phyloP scores from a whole-genome alignment of 2,888 invertebrate species.

The Eudasyphora cyanicolor region DNA sequence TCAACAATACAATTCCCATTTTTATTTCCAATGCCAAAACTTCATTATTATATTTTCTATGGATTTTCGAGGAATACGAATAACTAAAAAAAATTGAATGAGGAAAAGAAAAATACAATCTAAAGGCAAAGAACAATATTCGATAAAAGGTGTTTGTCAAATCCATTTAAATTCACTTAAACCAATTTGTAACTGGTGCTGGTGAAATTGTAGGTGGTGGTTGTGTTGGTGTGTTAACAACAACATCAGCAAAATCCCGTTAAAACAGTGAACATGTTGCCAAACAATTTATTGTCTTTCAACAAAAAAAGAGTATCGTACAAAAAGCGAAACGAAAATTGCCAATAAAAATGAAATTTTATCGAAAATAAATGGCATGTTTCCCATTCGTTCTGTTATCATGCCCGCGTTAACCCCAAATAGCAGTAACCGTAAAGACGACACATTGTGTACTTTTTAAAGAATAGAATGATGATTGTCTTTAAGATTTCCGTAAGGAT shows the following conservation, averaged over 20 bases:
- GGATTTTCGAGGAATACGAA: not conserved
- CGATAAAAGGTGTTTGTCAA: not conserved
- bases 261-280: not conserved
- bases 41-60: not conserved
- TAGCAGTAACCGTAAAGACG: not conserved
- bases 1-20: no score
- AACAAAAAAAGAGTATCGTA: not conserved
- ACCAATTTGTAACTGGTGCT: not conserved
- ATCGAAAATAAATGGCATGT: constrained; percentile 37
- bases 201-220: not conserved
- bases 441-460: not conserved
- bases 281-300: not conserved
- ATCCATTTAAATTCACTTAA: not conserved
- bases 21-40: no score
- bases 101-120: not conserved
- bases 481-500: not conserved
- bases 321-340: not conserved
- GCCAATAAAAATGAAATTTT: constrained; percentile 33
- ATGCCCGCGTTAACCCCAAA: not conserved
- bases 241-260: no score
- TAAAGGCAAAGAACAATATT: not conserved
- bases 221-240: not conserved
- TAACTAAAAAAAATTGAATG: no score
- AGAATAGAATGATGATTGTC: not conserved
- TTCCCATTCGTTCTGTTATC: constrained; percentile 14